These are phyloP conservation scores for Calcarius ornatus DNA, from an alignment of 2,113 vertebrate species.

Conservation along the genomic window DNA sequence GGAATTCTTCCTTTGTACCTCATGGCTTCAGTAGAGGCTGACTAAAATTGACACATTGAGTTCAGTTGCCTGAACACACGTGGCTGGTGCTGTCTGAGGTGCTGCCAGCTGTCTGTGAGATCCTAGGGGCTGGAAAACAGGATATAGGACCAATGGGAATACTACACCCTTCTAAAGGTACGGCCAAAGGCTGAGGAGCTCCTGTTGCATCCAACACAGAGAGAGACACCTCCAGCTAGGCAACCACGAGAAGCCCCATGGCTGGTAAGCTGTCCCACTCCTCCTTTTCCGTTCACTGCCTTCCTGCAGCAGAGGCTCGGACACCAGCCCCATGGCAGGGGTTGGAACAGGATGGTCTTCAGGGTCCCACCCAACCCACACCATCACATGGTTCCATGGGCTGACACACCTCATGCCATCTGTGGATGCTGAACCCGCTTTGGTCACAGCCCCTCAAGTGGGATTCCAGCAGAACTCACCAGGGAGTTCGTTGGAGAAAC, in stretches of 20 bases:
- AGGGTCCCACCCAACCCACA: not conserved
- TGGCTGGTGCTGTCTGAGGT: not conserved
- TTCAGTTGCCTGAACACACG: accelerated
- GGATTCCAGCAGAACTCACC: not conserved
- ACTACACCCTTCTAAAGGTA: not conserved
- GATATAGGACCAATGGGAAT: not conserved
- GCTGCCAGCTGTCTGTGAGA: not conserved
- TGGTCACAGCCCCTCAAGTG: accelerated
- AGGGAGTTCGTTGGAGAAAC: not conserved
- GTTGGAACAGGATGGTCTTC: not conserved
- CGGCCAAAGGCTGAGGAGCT: not conserved
- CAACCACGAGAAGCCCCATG: accelerated
- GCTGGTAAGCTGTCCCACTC: not conserved
- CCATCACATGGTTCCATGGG: not conserved
- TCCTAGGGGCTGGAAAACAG: not conserved
- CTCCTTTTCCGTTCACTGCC: not conserved
- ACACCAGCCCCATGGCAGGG: not conserved
- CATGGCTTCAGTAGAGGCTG: not conserved
- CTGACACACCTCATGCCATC: accelerated
- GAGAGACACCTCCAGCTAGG: not conserved
- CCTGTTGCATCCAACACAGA: not conserved
- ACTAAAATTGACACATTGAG: not conserved
- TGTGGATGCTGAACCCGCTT: accelerated
- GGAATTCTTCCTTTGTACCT: not conserved
- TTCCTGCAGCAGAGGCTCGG: not conserved